Evolutionary conservation across 2,113 vertebrate species (phyloP).

Genomic region (Perca schrenkii): DNA sequence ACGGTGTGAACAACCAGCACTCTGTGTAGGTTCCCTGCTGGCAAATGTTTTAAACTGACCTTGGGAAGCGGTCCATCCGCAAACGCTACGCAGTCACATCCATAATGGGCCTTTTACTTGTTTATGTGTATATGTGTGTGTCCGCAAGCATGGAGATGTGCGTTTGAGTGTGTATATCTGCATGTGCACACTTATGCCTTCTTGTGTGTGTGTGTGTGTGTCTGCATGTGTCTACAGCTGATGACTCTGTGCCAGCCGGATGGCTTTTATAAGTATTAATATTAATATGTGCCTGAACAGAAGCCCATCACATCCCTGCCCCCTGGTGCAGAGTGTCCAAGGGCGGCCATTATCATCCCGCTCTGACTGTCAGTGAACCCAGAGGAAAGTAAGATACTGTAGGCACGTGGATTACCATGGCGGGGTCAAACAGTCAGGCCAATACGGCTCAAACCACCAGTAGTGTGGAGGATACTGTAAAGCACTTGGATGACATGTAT

Average conservation of each 20-base stretch:
- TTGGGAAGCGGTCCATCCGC: constrained; percentile 81
- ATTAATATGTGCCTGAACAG: constrained; percentile 85
- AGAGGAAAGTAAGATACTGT: constrained; percentile 59
- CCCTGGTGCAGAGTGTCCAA: constrained; percentile 79
- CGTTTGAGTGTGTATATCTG: constrained; percentile 26
- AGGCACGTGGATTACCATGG: constrained; percentile 50
- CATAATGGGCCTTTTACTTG: constrained; percentile 86
- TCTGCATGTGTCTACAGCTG: constrained; percentile 57
- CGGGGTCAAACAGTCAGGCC: constrained; percentile 79
- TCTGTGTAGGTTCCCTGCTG: constrained; percentile 83
- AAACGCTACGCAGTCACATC: constrained; percentile 76
- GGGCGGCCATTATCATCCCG: constrained; percentile 82
- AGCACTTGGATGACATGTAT: constrained; percentile 34
- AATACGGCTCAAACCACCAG: constrained; percentile 69
- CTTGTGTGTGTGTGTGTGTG: constrained; percentile 33
- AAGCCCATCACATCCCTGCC: constrained; percentile 76
- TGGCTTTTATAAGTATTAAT: constrained; percentile 87
- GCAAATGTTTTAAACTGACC: constrained; percentile 87
- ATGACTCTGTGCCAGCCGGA: constrained; percentile 79
- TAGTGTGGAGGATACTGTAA: constrained; percentile 44
- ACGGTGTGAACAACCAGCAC: constrained; percentile 81
- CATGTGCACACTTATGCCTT: constrained; percentile 39
- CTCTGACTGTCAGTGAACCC: constrained; percentile 71
- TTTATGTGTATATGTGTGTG: constrained; percentile 68
- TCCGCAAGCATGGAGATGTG: constrained; percentile 65